Percentiles rank a stretch among this genome's conserved stretches.
Evolutionary conservation across 92 coral and sea anemone species (phyloP).

Genomic region (Micromussa lordhowensis): DNA sequence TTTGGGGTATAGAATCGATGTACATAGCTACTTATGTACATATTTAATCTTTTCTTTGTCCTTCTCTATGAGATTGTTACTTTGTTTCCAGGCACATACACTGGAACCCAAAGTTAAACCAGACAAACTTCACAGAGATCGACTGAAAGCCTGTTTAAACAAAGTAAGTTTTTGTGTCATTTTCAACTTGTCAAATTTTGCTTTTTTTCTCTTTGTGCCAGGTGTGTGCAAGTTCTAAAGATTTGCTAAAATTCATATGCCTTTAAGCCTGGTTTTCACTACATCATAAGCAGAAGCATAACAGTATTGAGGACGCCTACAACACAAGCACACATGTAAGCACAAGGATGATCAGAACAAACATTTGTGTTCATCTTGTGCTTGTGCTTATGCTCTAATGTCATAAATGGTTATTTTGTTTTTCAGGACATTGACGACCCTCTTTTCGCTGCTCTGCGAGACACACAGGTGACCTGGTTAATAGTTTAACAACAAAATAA

Average conservation of each 20-base stretch:
- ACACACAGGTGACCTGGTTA: constrained; percentile 72
- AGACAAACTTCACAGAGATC: constrained; percentile 82
- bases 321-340: too few relatives aligned
- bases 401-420: background rate
- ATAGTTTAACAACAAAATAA: background rate
- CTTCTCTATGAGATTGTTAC: background rate
- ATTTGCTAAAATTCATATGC: background rate
- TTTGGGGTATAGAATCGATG: background rate
- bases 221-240: too few relatives aligned
- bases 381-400: too few relatives aligned
- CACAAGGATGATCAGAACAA: too few relatives aligned
- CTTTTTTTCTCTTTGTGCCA: background rate
- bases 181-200: background rate
- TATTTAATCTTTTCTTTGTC: background rate
- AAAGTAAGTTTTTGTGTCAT: constrained; percentile 60
- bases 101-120: constrained; percentile 81
- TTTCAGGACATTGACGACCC: constrained; percentile 87
- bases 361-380: too few relatives aligned
- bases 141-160: constrained; percentile 73
- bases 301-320: too few relatives aligned
- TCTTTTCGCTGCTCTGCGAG: constrained; percentile 70
- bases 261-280: too few relatives aligned
- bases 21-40: background rate
- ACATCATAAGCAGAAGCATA: too few relatives aligned
- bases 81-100: constrained; percentile 60